Base-by-base conservation (phyloP, 2,797 vertebrate genomes). In the Melopsittacus undulatus region DNA sequence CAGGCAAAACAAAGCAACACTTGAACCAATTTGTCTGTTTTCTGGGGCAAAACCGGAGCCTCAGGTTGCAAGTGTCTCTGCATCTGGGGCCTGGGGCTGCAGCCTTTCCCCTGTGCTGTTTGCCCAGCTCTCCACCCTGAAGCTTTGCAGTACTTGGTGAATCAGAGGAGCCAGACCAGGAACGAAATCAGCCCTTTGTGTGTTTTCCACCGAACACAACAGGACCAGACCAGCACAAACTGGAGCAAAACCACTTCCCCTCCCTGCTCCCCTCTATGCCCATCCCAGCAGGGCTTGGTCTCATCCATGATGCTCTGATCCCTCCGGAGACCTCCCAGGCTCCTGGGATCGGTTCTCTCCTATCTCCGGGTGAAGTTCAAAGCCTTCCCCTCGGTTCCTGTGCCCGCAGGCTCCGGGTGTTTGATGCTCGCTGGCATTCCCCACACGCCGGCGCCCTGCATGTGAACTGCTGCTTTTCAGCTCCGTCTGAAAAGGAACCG, bases 11-110 rank as follows among this genome's bases (percentile, higher is more conserved):
- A 27, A 72, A 30, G 4, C 2, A 1, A 15, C 10, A 27, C 8
- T 0, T 3, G 18, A 84, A 23, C 10, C 2, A 1, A 51, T 79
- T 45, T 30, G 7, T 11, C 10, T 15, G 5, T 21, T 83, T 91
- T 61, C 23, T 46, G 32, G 29, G 14, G 18, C 3, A 24, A 43
- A 86, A 64, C 6, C 8, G 6, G 45, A 66, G 29, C 56, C 42
- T 6, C 2, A 2, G 16, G 19, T 24, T 62, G 52, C 17, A 52
- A 64, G 42, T 0, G 0, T 18, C n/a, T 27, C 29, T 76, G 64
- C 26, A 4, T 26, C 36, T n/a, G 22, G 38, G 13, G 7, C 7
- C 75, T 23, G 40, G 43, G 45, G 51, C 74, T 45, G 62, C 46
- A 63, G 80, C 56, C 27, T 68, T 51, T 51, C 24, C 51, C 40